phyloP scores from a whole-genome alignment of 2,888 invertebrate genomes.

The Drepanosiphum platanoidis region DNA sequence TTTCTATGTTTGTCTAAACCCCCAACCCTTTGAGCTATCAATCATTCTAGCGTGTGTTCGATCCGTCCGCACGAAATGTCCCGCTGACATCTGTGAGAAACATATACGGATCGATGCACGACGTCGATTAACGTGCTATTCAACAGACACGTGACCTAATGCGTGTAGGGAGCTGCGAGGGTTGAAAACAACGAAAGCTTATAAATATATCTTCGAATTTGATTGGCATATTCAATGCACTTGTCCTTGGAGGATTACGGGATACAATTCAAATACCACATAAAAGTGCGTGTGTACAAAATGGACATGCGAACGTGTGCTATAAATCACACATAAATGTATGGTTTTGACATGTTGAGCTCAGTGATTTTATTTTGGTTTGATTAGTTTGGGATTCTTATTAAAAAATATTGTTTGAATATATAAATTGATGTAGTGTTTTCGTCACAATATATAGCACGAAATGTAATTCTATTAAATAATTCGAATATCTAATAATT shows the following conservation, averaged over 20 bases:
- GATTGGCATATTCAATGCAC: slow-evolving; percentile 40
- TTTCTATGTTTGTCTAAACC: slow-evolving; percentile 46
- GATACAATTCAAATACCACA: slow-evolving; percentile 15
- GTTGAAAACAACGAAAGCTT: slow-evolving; percentile 22
- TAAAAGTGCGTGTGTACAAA: background rate
- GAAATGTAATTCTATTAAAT: too few species aligned
- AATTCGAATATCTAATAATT: too few species aligned
- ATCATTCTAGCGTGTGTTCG: slow-evolving; percentile 33
- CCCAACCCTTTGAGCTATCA: slow-evolving; percentile 42
- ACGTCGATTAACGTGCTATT: slow-evolving; percentile 46
- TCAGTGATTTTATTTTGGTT: background rate
- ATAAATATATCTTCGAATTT: slow-evolving; percentile 33
- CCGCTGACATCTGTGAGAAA: slow-evolving; percentile 54
- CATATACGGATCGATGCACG: slow-evolving; percentile 39
- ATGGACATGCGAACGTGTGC: slow-evolving; percentile 15
- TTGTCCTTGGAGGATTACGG: background rate
- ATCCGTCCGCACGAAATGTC: slow-evolving; percentile 49
- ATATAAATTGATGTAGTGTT: background rate
- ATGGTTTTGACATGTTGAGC: slow-evolving; percentile 3
- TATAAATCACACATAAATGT: too few species aligned
- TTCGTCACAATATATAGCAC: background rate
- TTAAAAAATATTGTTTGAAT: too few species aligned
- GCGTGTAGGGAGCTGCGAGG: slow-evolving; percentile 18
- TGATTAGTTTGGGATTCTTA: background rate
- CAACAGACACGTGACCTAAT: slow-evolving; percentile 55